These are phyloP conservation scores for Trachelus iudaicus DNA, from an alignment of 2,888 invertebrate species.

Conservation along the genomic window DNA sequence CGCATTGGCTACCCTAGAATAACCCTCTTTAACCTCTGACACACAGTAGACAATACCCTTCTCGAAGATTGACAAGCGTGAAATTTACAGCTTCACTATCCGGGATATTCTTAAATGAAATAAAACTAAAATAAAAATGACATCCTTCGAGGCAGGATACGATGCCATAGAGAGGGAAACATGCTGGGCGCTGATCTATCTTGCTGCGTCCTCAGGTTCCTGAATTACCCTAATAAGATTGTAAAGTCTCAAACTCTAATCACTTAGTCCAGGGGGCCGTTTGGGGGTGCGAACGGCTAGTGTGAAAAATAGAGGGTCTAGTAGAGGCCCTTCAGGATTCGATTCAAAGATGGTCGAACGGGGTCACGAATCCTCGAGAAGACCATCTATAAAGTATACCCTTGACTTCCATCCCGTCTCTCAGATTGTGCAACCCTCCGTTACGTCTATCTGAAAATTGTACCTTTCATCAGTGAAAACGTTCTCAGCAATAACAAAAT, in stretches of 20 bases:
- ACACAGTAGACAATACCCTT: not conserved
- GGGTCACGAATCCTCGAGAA: conserved; percentile 40
- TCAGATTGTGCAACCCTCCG: not conserved
- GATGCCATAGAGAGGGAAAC: not conserved
- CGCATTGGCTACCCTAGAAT: not conserved
- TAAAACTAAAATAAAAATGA: not conserved
- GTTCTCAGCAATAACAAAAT: not conserved
- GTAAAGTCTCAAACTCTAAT: not conserved
- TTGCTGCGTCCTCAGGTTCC: not conserved
- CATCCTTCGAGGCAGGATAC: not conserved
- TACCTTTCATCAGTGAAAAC: not conserved
- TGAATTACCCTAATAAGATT: not conserved
- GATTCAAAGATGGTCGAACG: conserved; percentile 38
- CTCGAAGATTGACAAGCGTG: not conserved
- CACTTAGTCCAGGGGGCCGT: not conserved
- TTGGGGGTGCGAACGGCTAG: not conserved
- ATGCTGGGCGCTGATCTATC: not conserved
- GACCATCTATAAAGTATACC: not conserved
- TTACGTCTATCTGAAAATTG: not conserved
- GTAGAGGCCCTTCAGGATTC: conserved; percentile 14
- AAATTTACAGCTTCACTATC: not conserved
- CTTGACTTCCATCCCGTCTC: not conserved
- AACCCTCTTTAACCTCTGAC: not conserved
- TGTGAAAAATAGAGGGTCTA: not conserved
- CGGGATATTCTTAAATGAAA: not conserved